Conservation (phyloP, 2,113 vertebrate genomes). For the Panthera uncia region DNA sequence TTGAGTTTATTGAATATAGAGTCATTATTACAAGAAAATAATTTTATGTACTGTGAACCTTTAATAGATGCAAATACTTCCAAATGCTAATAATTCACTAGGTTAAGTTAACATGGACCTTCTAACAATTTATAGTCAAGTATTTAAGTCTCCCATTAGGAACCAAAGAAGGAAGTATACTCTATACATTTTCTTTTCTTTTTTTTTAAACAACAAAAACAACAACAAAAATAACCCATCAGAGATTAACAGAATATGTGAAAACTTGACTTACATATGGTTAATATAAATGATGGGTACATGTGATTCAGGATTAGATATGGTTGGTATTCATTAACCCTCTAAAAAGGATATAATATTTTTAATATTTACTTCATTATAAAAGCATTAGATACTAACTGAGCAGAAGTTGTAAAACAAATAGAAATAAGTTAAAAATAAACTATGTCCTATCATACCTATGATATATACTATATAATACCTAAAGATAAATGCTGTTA, state of each 20-base stretch:
- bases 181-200: neutral
- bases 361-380: neutral
- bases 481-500: constrained; percentile 22
- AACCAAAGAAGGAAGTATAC: neutral
- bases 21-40: neutral
- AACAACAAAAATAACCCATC: neutral
- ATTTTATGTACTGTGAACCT: neutral
- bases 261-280: constrained; percentile 41
- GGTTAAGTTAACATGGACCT: neutral
- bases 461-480: neutral
- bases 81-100: constrained; percentile 19
- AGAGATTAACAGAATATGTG: neutral
- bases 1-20: neutral
- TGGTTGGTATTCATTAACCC: constrained; percentile 14
- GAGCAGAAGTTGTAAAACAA: constrained; percentile 34
- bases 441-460: neutral
- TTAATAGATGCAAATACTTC: constrained; percentile 23
- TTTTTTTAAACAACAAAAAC: neutral
- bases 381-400: constrained; percentile 8
- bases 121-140: constrained; percentile 48
- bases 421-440: constrained; percentile 44
- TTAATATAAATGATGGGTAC: neutral
- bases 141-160: constrained; percentile 11
- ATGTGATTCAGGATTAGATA: constrained; percentile 33
- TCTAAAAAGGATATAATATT: neutral